phyloP scores from a whole-genome alignment of 2,113 vertebrate genomes.

The Hyperoodon ampullatus region DNA sequence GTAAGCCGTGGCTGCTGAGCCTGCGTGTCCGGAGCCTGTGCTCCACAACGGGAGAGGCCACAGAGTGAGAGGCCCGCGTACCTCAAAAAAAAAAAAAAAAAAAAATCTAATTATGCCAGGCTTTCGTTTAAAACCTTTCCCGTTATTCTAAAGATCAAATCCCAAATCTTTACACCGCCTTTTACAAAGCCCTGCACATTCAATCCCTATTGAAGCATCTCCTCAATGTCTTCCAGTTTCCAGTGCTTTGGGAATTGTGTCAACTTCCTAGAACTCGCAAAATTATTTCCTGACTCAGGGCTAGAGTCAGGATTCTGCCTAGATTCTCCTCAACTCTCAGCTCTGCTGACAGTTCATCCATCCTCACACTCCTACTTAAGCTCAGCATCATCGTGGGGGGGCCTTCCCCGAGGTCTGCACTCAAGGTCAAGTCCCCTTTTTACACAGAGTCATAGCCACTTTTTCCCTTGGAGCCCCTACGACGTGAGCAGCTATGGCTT shows the following conservation, averaged over 20 bases:
- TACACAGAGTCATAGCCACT: fast-evolving
- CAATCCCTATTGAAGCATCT: background rate
- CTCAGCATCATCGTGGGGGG: no score
- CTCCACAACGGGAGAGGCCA: no score
- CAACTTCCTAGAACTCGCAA: background rate
- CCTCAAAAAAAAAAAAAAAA: background rate
- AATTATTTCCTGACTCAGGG: background rate
- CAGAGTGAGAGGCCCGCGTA: no score
- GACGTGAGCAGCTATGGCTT: fast-evolving
- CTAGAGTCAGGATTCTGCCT: background rate
- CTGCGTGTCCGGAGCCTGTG: no score
- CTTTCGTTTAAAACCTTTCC: background rate
- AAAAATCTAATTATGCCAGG: background rate
- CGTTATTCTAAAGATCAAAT: background rate
- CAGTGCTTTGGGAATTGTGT: background rate
- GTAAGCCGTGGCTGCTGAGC: no score
- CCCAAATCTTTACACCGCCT: background rate
- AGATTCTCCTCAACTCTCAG: background rate
- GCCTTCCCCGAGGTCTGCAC: no score
- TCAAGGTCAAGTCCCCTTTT: background rate
- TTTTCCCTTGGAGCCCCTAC: background rate
- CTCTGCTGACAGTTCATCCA: background rate
- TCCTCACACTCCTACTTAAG: fast-evolving
- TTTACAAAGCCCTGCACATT: background rate
- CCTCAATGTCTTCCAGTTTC: background rate